phyloP scores from a whole-genome alignment of 1,140 invertebrate species.

The Hypsibius dujardini region DNA sequence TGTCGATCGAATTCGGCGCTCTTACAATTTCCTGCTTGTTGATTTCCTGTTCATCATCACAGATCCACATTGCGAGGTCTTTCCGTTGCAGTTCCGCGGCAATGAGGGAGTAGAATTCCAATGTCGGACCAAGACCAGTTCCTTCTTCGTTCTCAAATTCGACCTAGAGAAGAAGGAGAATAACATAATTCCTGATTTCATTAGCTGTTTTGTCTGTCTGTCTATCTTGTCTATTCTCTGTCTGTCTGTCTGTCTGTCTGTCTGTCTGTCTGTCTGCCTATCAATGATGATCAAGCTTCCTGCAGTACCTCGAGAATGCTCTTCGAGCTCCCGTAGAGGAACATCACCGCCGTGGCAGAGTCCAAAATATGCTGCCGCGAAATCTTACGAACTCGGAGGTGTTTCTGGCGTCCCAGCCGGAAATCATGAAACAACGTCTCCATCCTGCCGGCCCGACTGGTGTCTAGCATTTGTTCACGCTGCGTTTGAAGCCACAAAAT shows the following conservation, averaged over 20 bases:
- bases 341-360: conserved; percentile 86
- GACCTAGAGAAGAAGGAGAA: conserved; percentile 35
- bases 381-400: conserved; percentile 88
- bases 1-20: not conserved
- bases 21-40: conserved; percentile 19
- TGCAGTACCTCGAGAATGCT: conserved; percentile 57
- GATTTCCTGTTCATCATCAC: conserved; percentile 48
- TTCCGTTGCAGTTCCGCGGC: conserved; percentile 82
- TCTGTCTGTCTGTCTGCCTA: too few relatives aligned
- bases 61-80: conserved; percentile 77
- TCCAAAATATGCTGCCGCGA: conserved; percentile 64
- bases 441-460: conserved; percentile 43
- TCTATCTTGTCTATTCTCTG: too few relatives aligned
- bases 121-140: conserved; percentile 88
- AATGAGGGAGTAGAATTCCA: conserved; percentile 93
- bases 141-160: conserved; percentile 93
- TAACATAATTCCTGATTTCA: too few relatives aligned
- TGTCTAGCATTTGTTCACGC: conserved; percentile 55
- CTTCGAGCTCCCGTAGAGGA: conserved; percentile 73
- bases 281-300: too few relatives aligned
- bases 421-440: conserved; percentile 83
- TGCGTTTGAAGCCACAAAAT: conserved; percentile 97
- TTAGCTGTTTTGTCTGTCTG: too few relatives aligned
- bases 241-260: too few relatives aligned
- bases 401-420: conserved; percentile 83